Conservation (phyloP, 2,888 invertebrate genomes). For the Lasioglossum calceatum region DNA sequence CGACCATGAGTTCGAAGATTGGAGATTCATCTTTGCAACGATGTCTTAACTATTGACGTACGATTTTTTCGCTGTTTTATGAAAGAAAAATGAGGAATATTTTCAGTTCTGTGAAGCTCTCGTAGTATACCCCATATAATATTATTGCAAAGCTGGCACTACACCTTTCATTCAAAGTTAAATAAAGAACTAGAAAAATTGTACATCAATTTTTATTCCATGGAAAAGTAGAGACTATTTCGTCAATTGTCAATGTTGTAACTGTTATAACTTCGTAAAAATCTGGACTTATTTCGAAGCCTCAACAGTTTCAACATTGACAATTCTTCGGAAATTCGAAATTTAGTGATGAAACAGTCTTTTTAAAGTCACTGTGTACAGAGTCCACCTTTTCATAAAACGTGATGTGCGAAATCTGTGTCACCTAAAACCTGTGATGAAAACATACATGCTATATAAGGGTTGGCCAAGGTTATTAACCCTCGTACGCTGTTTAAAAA, state of each 20-base stretch:
- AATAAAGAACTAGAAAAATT: neutral
- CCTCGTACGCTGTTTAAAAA: neutral
- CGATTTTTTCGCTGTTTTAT: no score
- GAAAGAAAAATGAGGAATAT: no score
- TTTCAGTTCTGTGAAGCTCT: no score
- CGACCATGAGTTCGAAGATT: no score
- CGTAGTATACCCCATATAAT: no score
- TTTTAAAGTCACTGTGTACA: neutral
- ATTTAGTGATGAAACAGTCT: neutral
- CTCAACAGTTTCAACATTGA: neutral
- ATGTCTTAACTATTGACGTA: no score
- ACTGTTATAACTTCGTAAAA: no score
- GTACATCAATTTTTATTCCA: neutral
- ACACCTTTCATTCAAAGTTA: no score
- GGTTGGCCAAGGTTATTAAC: neutral
- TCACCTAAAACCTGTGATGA: neutral
- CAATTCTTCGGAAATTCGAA: neutral
- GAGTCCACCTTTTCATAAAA: neutral
- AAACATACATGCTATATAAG: neutral
- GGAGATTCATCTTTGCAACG: no score
- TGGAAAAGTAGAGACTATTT: no score
- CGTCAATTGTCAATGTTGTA: no score
- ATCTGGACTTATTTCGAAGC: neutral
- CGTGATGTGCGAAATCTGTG: neutral
- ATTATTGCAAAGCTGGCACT: no score